A percentile compares a stretch with the other conserved stretches of the same genome.
Conservation (phyloP, 1,140 invertebrate species). For the Halyomorpha halys region DNA sequence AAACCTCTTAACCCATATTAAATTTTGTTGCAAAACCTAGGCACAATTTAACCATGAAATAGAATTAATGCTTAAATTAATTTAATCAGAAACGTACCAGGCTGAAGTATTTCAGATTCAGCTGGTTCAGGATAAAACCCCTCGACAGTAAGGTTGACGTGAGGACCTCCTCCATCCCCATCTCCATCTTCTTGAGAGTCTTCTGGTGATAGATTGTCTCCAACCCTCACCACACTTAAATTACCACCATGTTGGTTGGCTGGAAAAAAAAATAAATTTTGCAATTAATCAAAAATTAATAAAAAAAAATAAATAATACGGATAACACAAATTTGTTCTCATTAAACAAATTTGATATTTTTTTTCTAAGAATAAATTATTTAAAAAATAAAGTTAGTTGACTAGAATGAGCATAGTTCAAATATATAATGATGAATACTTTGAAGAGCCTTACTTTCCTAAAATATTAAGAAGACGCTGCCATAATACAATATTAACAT, state of each 20-base stretch:
- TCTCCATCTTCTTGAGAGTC: constrained; percentile 18
- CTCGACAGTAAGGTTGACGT: constrained; percentile 30
- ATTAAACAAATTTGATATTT: not conserved
- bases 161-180: constrained; percentile 11
- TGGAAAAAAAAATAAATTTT: constrained; percentile 21
- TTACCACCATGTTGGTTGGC: constrained; percentile 28
- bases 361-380: no score
- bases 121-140: constrained; percentile 26
- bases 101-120: not conserved
- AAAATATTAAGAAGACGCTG: no score
- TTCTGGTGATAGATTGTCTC: constrained; percentile 1
- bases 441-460: no score
- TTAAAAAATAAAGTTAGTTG: no score
- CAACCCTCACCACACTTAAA: constrained; percentile 28
- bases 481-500: no score
- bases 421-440: no score
- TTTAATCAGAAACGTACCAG: not conserved
- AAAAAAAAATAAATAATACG: not conserved
- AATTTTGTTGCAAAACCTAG: no score
- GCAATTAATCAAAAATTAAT: not conserved
- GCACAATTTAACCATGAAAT: no score
- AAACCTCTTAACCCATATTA: no score
- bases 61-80: not conserved
- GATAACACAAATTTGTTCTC: not conserved
- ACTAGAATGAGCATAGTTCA: no score